Evolutionary conservation across 2,888 invertebrate species (phyloP).

Genomic region (Cheilosia scutellata): DNA sequence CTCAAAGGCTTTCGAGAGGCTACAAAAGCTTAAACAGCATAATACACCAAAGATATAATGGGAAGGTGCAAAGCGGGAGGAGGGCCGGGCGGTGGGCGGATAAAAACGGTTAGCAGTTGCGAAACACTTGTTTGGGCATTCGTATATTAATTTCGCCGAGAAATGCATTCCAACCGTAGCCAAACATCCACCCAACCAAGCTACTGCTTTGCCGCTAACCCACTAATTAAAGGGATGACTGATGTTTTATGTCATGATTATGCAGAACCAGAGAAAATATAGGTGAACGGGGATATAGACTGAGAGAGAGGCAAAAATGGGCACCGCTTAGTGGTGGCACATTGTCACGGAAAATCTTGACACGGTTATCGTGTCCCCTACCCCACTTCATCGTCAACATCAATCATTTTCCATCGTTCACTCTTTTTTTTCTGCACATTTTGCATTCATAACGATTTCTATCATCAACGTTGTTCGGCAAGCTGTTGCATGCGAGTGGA

Average conservation of each 20-base stretch:
- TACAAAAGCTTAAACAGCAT: constrained; percentile 63
- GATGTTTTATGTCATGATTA: constrained; percentile 60
- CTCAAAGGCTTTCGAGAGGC: constrained; percentile 67
- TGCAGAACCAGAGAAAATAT: constrained; percentile 49
- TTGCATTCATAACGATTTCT: constrained; percentile 67
- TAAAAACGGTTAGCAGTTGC: neutral
- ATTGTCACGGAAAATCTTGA: constrained; percentile 65
- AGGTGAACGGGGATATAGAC: constrained; percentile 29
- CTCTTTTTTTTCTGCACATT: constrained; percentile 23
- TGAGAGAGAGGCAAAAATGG: constrained; percentile 13
- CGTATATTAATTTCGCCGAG: constrained; percentile 27
- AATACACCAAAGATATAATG: constrained; percentile 31
- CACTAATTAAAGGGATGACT: constrained; percentile 60
- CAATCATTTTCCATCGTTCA: constrained; percentile 53
- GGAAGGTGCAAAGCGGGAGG: constrained; percentile 14
- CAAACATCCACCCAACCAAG: neutral
- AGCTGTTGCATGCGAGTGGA: constrained; percentile 66
- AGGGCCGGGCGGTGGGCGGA: neutral
- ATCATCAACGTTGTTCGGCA: constrained; percentile 35
- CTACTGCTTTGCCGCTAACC: neutral
- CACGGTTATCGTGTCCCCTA: constrained; percentile 49
- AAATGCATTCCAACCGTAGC: constrained; percentile 37
- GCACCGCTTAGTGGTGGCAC: constrained; percentile 41
- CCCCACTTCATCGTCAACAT: constrained; percentile 41
- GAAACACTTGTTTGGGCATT: constrained; percentile 61